phyloP scores from a whole-genome alignment of 2,113 vertebrate genomes.

The Tragelaphus imberbis region DNA sequence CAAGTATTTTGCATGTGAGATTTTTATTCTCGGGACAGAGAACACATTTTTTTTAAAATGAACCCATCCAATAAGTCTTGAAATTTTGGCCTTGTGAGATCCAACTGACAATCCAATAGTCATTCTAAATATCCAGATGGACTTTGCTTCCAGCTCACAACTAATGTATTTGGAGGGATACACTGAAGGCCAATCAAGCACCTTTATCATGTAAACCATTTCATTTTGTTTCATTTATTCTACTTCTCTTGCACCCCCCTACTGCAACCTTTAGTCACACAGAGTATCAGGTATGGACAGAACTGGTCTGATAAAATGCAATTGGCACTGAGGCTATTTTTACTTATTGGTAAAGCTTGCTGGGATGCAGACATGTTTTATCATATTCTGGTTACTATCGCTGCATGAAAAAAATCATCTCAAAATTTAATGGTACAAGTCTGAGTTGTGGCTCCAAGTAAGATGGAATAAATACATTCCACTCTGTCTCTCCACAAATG shows the following conservation, averaged over 20 bases:
- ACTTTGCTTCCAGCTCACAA: conserved; percentile 94
- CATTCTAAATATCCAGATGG: conserved; percentile 95
- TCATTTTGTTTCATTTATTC: conserved; percentile 93
- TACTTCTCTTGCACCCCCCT: conserved; percentile 90
- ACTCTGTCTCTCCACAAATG: background rate
- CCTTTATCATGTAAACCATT: conserved; percentile 94
- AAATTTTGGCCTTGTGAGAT: conserved; percentile 95
- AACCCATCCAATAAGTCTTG: conserved; percentile 97
- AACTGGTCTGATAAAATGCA: conserved; percentile 95
- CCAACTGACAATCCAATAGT: conserved; percentile 94
- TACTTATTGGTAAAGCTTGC: conserved; percentile 86
- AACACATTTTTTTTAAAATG: conserved; percentile 96
- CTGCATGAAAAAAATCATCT: background rate
- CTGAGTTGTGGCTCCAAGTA: background rate
- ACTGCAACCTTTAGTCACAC: conserved; percentile 93
- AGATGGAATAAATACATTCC: background rate
- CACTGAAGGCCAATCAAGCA: conserved; percentile 94
- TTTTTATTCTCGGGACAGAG: conserved; percentile 95
- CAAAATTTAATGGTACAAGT: background rate
- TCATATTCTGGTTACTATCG: conserved; percentile 96
- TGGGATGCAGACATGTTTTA: conserved; percentile 92
- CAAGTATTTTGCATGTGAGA: conserved; percentile 93
- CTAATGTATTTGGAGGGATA: conserved; percentile 96
- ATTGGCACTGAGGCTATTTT: conserved; percentile 97
- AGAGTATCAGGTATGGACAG: conserved; percentile 97